These are phyloP conservation scores for Myotis planiceps DNA, from an alignment of 2,797 vertebrate genomes.

Conservation along the genomic window DNA sequence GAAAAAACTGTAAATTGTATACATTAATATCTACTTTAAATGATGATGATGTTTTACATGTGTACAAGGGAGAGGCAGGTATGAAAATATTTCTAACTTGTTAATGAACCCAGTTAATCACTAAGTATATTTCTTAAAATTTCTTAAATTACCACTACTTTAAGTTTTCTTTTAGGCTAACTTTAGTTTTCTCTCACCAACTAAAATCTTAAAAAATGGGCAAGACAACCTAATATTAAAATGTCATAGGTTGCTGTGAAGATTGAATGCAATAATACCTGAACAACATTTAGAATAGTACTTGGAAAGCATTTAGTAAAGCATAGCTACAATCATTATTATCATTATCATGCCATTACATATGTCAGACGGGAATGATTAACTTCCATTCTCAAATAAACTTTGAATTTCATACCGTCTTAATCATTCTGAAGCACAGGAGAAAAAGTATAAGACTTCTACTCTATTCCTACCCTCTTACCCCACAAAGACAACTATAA, in stretches of 20 bases:
- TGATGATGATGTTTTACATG: neutral
- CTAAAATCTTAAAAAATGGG: conserved; percentile 17
- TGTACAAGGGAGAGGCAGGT: neutral
- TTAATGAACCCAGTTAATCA: neutral
- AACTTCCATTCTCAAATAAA: conserved; percentile 32
- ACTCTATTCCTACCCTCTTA: neutral
- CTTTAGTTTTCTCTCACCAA: neutral
- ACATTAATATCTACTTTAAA: neutral
- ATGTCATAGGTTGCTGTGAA: neutral
- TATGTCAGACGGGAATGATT: neutral
- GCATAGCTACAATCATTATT: neutral
- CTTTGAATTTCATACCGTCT: neutral
- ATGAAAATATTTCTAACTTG: conserved; percentile 13
- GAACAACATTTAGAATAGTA: neutral
- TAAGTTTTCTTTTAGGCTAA: neutral
- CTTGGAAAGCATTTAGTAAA: neutral
- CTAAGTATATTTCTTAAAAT: neutral
- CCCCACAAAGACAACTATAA: neutral
- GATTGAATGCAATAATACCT: neutral
- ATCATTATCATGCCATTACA: neutral
- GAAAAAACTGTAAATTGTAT: neutral
- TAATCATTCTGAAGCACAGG: neutral
- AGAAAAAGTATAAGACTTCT: neutral
- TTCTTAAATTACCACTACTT: neutral
- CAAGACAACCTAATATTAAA: neutral